phyloP scores from a whole-genome alignment of 2,888 invertebrate genomes.

The Caenorhabditis zanzibari region DNA sequence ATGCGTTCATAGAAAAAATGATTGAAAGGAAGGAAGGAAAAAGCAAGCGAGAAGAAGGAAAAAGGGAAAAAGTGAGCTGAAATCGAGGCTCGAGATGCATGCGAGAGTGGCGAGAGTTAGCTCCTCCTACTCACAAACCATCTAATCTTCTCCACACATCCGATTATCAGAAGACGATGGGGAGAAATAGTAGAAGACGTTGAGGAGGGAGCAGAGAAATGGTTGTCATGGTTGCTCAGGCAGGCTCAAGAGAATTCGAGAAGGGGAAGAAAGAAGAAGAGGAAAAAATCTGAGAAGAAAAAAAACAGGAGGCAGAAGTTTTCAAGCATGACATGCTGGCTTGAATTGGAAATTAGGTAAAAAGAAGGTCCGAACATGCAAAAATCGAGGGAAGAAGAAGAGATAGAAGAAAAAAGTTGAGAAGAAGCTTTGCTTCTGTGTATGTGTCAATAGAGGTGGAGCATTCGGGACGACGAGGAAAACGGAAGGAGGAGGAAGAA shows the following conservation, averaged over 20 bases:
- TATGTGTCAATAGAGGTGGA: slow-evolving; percentile 51
- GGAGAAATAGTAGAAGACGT: slow-evolving; percentile 5
- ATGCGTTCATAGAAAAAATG: slow-evolving; percentile 19
- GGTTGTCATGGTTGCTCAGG: slow-evolving; percentile 35
- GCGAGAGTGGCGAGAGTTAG: slow-evolving; percentile 30
- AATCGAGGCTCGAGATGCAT: slow-evolving; percentile 10
- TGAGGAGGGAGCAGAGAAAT: slow-evolving; percentile 11
- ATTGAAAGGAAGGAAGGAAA: slow-evolving; percentile 15
- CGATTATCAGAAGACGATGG: slow-evolving; percentile 51
- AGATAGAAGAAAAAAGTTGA: slow-evolving; percentile 21
- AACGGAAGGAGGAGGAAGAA: slow-evolving; percentile 30
- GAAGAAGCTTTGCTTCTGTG: slow-evolving; percentile 15
- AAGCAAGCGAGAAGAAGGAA: slow-evolving; percentile 7
- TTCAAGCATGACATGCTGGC: slow-evolving; percentile 51
- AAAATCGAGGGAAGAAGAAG: slow-evolving; percentile 18
- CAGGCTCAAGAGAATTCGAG: neutral
- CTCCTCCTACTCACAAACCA: slow-evolving; percentile 49
- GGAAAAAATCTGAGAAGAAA: slow-evolving; percentile 32
- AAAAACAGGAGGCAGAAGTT: slow-evolving; percentile 41
- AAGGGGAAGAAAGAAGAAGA: neutral
- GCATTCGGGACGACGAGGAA: slow-evolving; percentile 35
- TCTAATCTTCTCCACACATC: slow-evolving; percentile 53
- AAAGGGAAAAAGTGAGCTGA: slow-evolving; percentile 16
- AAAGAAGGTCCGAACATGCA: slow-evolving; percentile 38
- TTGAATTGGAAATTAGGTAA: slow-evolving; percentile 58